Conservation (phyloP, 2,113 vertebrate genomes). For the Perognathus longimembris region DNA sequence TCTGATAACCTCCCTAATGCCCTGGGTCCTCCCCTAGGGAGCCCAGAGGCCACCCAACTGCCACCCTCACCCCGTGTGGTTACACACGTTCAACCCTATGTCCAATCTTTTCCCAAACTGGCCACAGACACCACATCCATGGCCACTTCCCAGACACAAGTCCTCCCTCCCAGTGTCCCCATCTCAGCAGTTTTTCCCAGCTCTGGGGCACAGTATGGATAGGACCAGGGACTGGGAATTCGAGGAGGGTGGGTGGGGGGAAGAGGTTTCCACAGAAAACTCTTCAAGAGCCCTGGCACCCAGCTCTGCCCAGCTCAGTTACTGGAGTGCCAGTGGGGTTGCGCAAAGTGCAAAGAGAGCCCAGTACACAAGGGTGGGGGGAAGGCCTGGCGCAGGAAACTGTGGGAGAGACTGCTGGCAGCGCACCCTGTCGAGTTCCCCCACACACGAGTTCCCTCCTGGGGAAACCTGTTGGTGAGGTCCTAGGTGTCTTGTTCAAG, state of each 20-base stretch:
- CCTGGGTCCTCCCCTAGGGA: not conserved
- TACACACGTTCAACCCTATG: not conserved
- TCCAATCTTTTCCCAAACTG: constrained; percentile 18
- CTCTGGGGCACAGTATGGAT: not conserved
- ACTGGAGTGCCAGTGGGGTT: constrained; percentile 11
- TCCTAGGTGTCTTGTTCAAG: constrained; percentile 16
- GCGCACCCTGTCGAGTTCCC: constrained; percentile 47
- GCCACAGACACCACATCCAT: not conserved
- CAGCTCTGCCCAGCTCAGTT: constrained; percentile 37
- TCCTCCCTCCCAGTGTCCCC: not conserved
- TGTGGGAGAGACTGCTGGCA: not conserved
- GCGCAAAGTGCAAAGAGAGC: constrained; percentile 47
- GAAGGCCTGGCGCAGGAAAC: constrained; percentile 59
- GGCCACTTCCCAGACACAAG: not conserved
- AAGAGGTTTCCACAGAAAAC: not conserved
- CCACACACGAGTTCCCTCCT: constrained; percentile 9
- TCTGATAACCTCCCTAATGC: not conserved
- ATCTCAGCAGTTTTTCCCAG: not conserved
- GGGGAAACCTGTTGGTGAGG: constrained; percentile 70
- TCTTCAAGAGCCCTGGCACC: constrained; percentile 9
- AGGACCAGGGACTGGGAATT: too few relatives aligned
- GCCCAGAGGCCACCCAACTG: not conserved
- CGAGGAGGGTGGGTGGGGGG: not conserved
- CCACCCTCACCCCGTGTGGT: not conserved
- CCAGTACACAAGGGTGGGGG: constrained; percentile 55